Conservation (phyloP, 2,888 invertebrate genomes). For the Sipha maydis region DNA sequence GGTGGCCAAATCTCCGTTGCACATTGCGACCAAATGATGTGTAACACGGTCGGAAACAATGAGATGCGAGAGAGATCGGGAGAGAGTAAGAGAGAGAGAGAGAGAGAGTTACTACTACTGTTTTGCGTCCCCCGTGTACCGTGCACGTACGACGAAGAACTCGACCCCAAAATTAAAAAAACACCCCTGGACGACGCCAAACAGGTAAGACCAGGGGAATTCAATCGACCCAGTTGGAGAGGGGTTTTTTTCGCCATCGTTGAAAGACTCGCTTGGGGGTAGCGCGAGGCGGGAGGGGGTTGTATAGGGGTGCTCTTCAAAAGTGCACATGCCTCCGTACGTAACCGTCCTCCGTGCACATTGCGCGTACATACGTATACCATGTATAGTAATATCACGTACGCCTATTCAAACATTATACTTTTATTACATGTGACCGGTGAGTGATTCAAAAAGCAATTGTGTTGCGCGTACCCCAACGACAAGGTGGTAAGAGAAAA, state of each 20-base stretch:
- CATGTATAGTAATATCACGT: neutral
- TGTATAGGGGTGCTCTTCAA: conserved; percentile 6
- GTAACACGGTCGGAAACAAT: neutral
- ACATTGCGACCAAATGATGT: neutral
- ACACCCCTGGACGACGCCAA: conserved; percentile 14
- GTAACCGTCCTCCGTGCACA: conserved; percentile 31
- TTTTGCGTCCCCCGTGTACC: neutral
- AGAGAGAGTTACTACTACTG: neutral
- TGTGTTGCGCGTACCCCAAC: conserved; percentile 17
- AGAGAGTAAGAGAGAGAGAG: no score
- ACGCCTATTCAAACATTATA: neutral
- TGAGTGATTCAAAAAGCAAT: conserved; percentile 45
- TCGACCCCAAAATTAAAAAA: conserved; percentile 7
- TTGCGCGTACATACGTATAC: neutral
- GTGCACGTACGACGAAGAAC: neutral
- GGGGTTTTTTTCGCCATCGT: neutral
- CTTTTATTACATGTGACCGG: neutral
- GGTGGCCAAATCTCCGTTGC: neutral
- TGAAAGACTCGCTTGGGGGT: conserved; percentile 6
- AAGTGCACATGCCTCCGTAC: conserved; percentile 40
- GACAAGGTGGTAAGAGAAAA: conserved; percentile 40
- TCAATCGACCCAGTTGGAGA: neutral
- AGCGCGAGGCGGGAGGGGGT: neutral
- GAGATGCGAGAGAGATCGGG: neutral
- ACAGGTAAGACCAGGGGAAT: conserved; percentile 56